Base-by-base conservation (phyloP, 2,797 vertebrate species). In the Xiphorhynchus erythropygius region DNA sequence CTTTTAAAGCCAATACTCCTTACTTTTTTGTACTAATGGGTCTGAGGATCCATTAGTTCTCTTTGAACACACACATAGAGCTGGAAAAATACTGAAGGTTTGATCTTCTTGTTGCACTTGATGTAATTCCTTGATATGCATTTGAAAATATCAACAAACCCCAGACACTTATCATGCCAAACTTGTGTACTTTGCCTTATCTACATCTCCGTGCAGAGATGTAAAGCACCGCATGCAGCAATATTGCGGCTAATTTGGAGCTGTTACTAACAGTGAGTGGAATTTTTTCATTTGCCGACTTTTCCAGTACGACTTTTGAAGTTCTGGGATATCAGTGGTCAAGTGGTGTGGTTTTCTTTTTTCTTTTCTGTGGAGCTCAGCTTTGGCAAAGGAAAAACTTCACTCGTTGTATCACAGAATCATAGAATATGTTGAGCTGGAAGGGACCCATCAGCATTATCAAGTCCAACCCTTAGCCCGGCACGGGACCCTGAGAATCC, bases 11-110 rank as follows among this genome's bases (percentile, higher is more conserved):
- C 13, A 63, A 55, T 32, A 18, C 5, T 53, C 5, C 6, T 28
- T 19, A n/a, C 0, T 2, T 1, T 75, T 91, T 80, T 49, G 16
- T 55, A 33, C n/a, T 23, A 15, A 44, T 13, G 11, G 5, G 4
- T 53, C 46, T 56, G 46, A 63, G 64, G 33, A 49, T 22, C n/a
- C 5, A 5, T 10, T 13, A 14, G 8, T 41, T 82, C 17, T 52
- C 27, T 63, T 69, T 57, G 19, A 86, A 67, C 32, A 89, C 78
- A 52, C 16, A 55, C 18, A 13, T 0, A 27, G 39, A 44, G 25
- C 35, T 77, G 60, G 74, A 84, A 93, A 92, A 96, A 87, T 30
- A 92, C 65, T 7, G 21, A 46, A 76, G 27, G 28, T 44, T 41
- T 4, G 9, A 44, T 68, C n/a, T 60, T 85, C 62, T 53, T 50